phyloP scores from a whole-genome alignment of 2,888 invertebrate species.

The Aphidoletes aphidimyza region DNA sequence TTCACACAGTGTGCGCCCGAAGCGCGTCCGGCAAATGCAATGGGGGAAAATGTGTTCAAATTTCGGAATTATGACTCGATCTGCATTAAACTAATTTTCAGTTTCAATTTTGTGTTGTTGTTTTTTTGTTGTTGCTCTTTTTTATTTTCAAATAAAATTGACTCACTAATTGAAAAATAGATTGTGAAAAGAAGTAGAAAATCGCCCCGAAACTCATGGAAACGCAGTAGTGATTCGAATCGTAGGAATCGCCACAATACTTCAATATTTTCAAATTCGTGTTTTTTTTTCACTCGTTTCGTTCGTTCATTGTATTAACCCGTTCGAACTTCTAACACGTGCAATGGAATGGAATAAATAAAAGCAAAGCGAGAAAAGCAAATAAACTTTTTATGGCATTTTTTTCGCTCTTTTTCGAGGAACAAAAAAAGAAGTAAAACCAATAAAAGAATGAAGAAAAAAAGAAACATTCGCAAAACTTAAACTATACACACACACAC shows the following conservation, averaged over 20 bases:
- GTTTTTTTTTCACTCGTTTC: background rate
- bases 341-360: conserved; percentile 34
- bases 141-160: background rate
- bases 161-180: conserved; percentile 13
- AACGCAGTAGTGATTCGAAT: too few relatives aligned
- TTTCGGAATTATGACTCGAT: conserved; percentile 41
- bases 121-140: too few relatives aligned
- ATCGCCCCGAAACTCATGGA: background rate
- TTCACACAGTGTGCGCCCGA: too few relatives aligned
- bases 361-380: background rate
- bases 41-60: conserved; percentile 23
- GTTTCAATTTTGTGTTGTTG: too few relatives aligned
- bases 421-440: too few relatives aligned
- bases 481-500: too few relatives aligned
- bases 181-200: background rate
- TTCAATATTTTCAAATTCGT: background rate
- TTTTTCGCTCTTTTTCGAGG: background rate
- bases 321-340: background rate
- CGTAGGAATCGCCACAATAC: background rate
- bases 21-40: too few relatives aligned
- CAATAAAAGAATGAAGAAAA: too few relatives aligned
- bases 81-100: conserved; percentile 12
- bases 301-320: background rate
- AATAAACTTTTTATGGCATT: background rate
- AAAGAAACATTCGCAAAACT: too few relatives aligned